Conservation (phyloP, 2,113 vertebrate species). For the Lagenorhynchus albirostris region DNA sequence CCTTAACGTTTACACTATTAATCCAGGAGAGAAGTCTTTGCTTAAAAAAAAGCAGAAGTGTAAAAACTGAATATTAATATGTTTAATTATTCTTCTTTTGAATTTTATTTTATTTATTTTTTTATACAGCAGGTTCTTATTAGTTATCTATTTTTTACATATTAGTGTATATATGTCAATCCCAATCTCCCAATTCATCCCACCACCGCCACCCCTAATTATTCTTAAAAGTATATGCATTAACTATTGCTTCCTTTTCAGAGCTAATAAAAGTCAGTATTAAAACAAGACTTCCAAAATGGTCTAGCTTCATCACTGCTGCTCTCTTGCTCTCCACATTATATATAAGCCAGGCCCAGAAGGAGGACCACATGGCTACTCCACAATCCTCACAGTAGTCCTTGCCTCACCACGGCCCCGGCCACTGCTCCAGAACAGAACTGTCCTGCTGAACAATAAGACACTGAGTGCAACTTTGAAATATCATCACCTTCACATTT, state of each 20-base stretch:
- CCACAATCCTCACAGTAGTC: accelerated
- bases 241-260: neutral
- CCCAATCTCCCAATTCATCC: too few relatives aligned
- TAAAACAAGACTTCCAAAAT: neutral
- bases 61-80: neutral
- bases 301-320: neutral
- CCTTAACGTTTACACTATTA: neutral
- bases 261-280: neutral
- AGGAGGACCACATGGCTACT: neutral
- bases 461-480: neutral
- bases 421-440: neutral
- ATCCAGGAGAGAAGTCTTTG: neutral
- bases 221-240: neutral
- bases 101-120: too few relatives aligned
- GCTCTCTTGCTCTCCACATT: neutral
- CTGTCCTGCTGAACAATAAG: neutral
- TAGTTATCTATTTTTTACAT: too few relatives aligned
- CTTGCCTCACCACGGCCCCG: neutral
- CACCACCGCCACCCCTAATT: neutral
- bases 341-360: too few relatives aligned
- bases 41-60: neutral
- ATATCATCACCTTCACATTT: neutral
- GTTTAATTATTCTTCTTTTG: neutral
- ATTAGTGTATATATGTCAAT: too few relatives aligned
- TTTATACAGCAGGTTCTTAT: too few relatives aligned